Evolutionary conservation across 2,888 invertebrate genomes (phyloP).

Genomic region (Dryomyza anilis): DNA sequence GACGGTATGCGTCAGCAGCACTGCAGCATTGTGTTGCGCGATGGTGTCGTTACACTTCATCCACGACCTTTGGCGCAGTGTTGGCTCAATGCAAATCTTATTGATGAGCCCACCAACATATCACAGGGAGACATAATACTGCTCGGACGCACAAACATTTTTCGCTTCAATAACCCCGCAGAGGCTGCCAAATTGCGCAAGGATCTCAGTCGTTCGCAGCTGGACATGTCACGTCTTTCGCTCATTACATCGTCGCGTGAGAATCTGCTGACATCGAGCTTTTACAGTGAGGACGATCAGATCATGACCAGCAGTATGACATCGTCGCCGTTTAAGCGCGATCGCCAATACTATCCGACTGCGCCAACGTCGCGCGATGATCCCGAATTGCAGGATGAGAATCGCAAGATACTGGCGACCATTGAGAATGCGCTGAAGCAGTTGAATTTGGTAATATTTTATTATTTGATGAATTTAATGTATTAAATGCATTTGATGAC

Average conservation of each 20-base stretch:
- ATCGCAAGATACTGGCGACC: conserved; percentile 70
- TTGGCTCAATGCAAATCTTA: conserved; percentile 80
- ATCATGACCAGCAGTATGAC: conserved; percentile 40
- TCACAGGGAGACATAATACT: conserved; percentile 82
- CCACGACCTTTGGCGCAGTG: conserved; percentile 77
- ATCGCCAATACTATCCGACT: conserved; percentile 59
- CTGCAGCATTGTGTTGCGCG: conserved; percentile 73
- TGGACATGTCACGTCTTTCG: conserved; percentile 81
- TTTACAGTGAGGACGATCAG: conserved; percentile 54
- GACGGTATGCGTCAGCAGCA: conserved; percentile 79
- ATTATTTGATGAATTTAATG: no score
- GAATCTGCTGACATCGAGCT: conserved; percentile 66
- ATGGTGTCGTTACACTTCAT: conserved; percentile 75
- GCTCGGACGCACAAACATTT: conserved; percentile 79
- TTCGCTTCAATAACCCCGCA: conserved; percentile 87
- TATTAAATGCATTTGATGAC: no score
- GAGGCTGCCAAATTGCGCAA: conserved; percentile 84
- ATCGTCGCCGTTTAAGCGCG: conserved; percentile 53
- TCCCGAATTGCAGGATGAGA: conserved; percentile 69
- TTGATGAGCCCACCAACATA: conserved; percentile 78
- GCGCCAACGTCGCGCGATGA: conserved; percentile 63
- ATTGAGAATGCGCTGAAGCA: conserved; percentile 73
- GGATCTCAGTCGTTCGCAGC: conserved; percentile 69
- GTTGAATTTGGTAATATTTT: conserved; percentile 58
- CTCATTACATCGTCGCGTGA: conserved; percentile 76